These are phyloP conservation scores for Cottoperca gobio DNA, from an alignment of 2,797 vertebrate genomes.

Conservation along the genomic window DNA sequence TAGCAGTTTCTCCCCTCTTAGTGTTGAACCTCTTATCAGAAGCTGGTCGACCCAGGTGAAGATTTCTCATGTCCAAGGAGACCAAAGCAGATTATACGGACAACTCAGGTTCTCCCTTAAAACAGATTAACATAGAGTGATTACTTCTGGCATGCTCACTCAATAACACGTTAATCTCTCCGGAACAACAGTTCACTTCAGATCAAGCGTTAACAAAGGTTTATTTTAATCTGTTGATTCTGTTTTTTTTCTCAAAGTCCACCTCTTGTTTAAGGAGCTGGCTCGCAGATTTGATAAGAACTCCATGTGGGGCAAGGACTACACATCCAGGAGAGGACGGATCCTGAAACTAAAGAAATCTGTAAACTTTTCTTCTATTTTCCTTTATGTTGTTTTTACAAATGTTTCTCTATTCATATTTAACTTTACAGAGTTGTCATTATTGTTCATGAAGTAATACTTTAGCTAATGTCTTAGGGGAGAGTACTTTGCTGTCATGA, in stretches of 20 bases:
- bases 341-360: conserved; percentile 24
- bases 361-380: conserved; percentile 40
- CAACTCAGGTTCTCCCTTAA: conserved; percentile 68
- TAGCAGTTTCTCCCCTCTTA: neutral
- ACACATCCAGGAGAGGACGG: conserved; percentile 45
- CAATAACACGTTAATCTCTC: conserved; percentile 79
- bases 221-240: conserved; percentile 69
- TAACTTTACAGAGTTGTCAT: neutral
- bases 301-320: conserved; percentile 36
- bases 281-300: conserved; percentile 29
- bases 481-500: neutral
- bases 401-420: conserved; percentile 3
- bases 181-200: conserved; percentile 76
- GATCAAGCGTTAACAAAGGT: conserved; percentile 70
- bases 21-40: neutral
- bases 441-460: too few species aligned
- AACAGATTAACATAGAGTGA: conserved; percentile 69
- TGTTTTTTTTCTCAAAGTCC: conserved; percentile 33
- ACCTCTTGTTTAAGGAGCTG: conserved; percentile 18
- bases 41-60: conserved; percentile 28
- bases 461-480: neutral
- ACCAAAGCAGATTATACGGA: conserved; percentile 80
- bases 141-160: conserved; percentile 74
- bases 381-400: conserved; percentile 2
- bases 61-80: conserved; percentile 32